These are phyloP conservation scores for Brevimyrus niger DNA, from an alignment of 2,113 vertebrate genomes.

Conservation along the genomic window DNA sequence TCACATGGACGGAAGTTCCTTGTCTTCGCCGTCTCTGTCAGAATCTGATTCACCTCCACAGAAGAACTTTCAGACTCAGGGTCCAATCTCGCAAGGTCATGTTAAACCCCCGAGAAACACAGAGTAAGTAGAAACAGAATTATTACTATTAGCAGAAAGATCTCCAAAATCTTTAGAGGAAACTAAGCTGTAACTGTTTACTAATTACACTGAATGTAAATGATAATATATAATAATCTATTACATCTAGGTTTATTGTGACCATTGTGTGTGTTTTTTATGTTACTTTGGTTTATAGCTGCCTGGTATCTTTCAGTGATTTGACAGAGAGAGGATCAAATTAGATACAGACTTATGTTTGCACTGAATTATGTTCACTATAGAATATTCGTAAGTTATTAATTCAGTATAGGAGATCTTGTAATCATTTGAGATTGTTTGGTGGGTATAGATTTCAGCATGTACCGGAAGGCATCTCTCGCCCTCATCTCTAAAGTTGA, in stretches of 20 bases:
- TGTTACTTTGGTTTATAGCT: neutral
- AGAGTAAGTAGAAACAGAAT: neutral
- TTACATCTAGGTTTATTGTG: neutral
- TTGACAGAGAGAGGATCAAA: neutral
- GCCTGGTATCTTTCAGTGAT: neutral
- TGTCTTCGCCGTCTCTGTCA: conserved; percentile 36
- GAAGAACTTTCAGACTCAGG: conserved; percentile 31
- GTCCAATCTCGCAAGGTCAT: conserved; percentile 27
- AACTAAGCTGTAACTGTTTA: neutral
- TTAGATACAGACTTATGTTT: neutral
- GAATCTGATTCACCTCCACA: conserved; percentile 31
- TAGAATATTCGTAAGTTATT: neutral
- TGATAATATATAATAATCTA: neutral
- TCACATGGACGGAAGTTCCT: conserved; percentile 49
- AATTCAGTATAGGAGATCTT: neutral
- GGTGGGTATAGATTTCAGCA: neutral
- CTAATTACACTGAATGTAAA: neutral
- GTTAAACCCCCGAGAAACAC: conserved; percentile 3
- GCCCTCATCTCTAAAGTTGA: neutral
- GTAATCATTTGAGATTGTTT: neutral
- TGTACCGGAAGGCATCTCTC: neutral
- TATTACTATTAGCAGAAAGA: neutral
- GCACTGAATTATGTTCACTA: neutral
- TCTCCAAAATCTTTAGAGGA: neutral
- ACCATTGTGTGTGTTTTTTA: neutral